These are phyloP conservation scores for Caenorhabditis sp. DNA, from an alignment of 2,888 invertebrate species.

Conservation along the genomic window DNA sequence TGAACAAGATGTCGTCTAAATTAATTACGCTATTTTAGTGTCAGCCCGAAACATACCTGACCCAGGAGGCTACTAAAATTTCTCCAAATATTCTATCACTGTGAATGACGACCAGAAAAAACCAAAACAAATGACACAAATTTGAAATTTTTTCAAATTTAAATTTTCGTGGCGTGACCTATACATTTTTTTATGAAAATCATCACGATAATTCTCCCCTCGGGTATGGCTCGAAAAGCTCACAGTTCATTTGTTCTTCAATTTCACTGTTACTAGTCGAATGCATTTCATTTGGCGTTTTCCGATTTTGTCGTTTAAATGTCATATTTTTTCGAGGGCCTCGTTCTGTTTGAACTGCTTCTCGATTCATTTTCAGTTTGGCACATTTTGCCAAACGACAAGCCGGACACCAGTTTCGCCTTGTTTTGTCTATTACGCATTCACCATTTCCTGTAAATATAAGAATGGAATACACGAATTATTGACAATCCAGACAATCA, in stretches of 20 bases:
- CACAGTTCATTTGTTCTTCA: not conserved
- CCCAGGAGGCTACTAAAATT: too few species aligned
- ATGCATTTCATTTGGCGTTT: not conserved
- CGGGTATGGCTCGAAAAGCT: too few species aligned
- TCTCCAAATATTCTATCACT: too few species aligned
- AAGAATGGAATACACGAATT: too few species aligned
- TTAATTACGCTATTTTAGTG: not conserved
- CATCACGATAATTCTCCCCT: too few species aligned
- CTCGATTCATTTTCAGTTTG: slow-evolving; percentile 81
- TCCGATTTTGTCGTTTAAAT: not conserved
- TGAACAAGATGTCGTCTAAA: slow-evolving; percentile 40
- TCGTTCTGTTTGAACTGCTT: slow-evolving; percentile 86
- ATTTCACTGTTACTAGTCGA: not conserved
- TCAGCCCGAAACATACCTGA: too few species aligned
- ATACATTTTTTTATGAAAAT: too few species aligned
- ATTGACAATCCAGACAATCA: too few species aligned
- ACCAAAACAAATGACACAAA: too few species aligned
- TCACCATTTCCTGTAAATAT: slow-evolving; percentile 79
- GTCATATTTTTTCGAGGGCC: slow-evolving; percentile 75
- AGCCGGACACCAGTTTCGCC: slow-evolving; percentile 87
- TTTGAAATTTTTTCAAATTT: too few species aligned
- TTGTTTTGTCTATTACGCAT: slow-evolving; percentile 82
- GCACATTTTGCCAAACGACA: slow-evolving; percentile 84
- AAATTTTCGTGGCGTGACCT: too few species aligned
- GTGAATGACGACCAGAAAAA: too few species aligned